Percentiles rank a stretch among this genome's conserved stretches.
Conservation (phyloP, 92 coral and sea anemone species). For the Chrysogorgia sp. region DNA sequence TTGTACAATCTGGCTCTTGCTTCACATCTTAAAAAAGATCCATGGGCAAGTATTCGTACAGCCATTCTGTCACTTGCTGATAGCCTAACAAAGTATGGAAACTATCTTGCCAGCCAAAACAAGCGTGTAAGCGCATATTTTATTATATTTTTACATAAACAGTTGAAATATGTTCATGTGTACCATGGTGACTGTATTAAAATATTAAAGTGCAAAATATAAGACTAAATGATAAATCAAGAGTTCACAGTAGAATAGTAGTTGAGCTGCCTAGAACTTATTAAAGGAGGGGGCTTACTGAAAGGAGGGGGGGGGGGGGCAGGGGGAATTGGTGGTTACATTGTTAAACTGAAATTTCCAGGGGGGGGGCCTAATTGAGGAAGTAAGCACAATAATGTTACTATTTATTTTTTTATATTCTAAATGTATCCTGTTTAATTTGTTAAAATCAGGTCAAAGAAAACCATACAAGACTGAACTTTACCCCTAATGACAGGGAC, state of each 20-base stretch:
- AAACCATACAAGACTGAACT: conserved; percentile 44
- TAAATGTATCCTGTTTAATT: conserved; percentile 11
- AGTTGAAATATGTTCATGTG: too few relatives aligned
- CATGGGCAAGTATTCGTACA: conserved; percentile 23
- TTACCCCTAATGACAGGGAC: conserved; percentile 26
- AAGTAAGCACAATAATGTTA: background rate
- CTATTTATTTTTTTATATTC: background rate
- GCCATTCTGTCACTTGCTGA: conserved; percentile 54
- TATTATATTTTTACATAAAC: background rate
- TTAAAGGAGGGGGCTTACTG: too few relatives aligned
- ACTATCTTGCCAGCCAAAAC: conserved; percentile 45
- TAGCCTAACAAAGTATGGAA: conserved; percentile 45
- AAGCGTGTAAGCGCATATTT: conserved; percentile 44
- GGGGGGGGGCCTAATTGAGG: conserved; percentile 19
- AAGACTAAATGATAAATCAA: too few relatives aligned
- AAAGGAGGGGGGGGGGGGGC: too few relatives aligned
- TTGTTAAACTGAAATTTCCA: background rate
- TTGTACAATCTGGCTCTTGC: conserved; percentile 44
- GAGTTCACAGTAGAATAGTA: too few relatives aligned
- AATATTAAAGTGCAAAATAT: too few relatives aligned
- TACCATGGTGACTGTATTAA: too few relatives aligned
- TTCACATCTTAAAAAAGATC: conserved; percentile 40
- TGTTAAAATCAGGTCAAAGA: conserved; percentile 40
- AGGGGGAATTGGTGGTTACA: too few relatives aligned
- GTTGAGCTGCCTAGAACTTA: too few relatives aligned